Percentiles rank a stretch among this genome's conserved stretches.
phyloP scores from a whole-genome alignment of 2,113 vertebrate genomes.

The Epinephelus fuscoguttatus region DNA sequence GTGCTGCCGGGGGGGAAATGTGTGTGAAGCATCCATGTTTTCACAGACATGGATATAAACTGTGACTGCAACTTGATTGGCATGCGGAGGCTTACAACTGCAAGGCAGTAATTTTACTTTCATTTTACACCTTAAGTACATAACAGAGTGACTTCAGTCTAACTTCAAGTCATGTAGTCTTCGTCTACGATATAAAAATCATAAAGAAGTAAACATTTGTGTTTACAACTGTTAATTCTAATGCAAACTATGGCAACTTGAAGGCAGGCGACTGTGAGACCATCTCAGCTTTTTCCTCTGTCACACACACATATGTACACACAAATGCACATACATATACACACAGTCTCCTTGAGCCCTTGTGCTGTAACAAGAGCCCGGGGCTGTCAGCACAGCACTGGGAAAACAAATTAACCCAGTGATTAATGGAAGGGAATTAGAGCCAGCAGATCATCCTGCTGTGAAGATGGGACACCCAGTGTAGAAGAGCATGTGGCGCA shows the following conservation, averaged over 20 bases:
- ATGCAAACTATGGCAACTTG: background rate
- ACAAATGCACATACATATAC: constrained; percentile 3
- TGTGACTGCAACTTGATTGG: no score
- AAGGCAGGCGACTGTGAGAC: background rate
- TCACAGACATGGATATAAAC: no score
- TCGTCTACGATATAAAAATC: background rate
- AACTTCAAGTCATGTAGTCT: background rate
- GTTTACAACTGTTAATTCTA: background rate
- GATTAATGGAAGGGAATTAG: constrained; percentile 94
- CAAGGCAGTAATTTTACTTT: no score
- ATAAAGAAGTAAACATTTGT: background rate
- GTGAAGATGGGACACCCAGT: constrained; percentile 81
- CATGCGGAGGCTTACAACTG: no score
- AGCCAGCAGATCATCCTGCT: constrained; percentile 87
- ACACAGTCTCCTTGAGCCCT: constrained; percentile 44
- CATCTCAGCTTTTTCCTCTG: constrained; percentile 8
- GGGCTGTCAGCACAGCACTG: constrained; percentile 80
- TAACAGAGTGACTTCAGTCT: background rate
- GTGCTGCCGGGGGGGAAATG: no score
- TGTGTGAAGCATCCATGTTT: no score
- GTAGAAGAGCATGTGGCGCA: constrained; percentile 75
- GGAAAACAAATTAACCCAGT: constrained; percentile 87
- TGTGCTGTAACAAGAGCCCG: constrained; percentile 73
- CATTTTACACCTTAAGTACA: background rate
- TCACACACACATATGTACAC: constrained; percentile 10